Evolutionary conservation across 53 echinoderm and acorn worm species (phyloP).

Genomic region (Glandiceps talaboti): DNA sequence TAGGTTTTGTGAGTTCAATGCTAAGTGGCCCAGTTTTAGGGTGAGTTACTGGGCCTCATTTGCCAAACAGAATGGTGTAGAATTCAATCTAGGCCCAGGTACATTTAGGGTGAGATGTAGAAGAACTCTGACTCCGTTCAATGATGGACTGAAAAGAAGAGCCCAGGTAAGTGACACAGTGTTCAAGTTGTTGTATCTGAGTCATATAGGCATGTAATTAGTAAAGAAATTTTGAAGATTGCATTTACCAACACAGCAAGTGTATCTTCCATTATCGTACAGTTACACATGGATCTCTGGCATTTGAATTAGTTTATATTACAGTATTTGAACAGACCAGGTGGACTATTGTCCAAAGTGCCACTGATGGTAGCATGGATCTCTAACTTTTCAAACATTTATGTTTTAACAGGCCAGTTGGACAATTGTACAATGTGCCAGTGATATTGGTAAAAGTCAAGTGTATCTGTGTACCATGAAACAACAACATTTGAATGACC

Average conservation of each 20-base stretch:
- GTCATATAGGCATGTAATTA: too few species aligned
- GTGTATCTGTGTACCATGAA: constrained; percentile 84
- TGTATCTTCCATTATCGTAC: too few species aligned
- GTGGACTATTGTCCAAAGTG: too few species aligned
- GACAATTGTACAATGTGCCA: constrained; percentile 64
- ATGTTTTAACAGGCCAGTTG: constrained; percentile 89
- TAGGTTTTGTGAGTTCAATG: constrained; percentile 68
- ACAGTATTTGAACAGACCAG: too few species aligned
- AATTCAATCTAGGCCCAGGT: constrained; percentile 67
- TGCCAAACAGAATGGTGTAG: constrained; percentile 75
- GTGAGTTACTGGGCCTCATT: constrained; percentile 96
- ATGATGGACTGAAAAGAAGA: constrained; percentile 70
- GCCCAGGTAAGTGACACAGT: constrained; percentile 59
- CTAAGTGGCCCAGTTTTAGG: constrained; percentile 56
- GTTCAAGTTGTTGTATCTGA: too few species aligned
- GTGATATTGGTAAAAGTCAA: constrained; percentile 85
- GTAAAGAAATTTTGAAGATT: too few species aligned
- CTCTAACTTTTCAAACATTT: too few species aligned
- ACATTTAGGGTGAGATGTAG: constrained; percentile 53
- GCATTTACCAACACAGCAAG: too few species aligned
- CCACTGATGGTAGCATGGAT: too few species aligned
- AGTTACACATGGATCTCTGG: too few species aligned
- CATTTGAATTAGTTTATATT: too few species aligned
- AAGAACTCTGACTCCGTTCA: constrained; percentile 33
- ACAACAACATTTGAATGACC: not conserved